phyloP scores from a whole-genome alignment of 2,113 vertebrate species.

The Hyperopisus bebe region DNA sequence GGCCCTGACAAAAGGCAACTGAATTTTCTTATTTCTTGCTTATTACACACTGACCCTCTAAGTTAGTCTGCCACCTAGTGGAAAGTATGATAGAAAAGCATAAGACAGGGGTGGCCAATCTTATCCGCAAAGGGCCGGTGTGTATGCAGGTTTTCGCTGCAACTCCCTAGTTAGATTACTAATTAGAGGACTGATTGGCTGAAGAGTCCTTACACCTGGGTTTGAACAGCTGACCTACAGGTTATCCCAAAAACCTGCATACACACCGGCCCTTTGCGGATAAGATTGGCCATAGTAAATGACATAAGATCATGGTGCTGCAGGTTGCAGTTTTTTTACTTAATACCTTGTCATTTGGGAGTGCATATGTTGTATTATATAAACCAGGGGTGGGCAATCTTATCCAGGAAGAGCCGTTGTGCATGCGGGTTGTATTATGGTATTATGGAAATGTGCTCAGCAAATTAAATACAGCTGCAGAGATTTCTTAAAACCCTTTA shows the following conservation, averaged over 20 bases:
- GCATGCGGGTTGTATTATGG: not conserved
- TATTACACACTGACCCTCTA: not conserved
- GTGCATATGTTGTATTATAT: not conserved
- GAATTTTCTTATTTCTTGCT: not conserved
- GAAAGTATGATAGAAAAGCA: not conserved
- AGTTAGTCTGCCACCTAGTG: not conserved
- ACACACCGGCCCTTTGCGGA: no score
- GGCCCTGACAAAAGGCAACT: not conserved
- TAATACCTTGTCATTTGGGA: not conserved
- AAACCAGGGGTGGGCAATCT: no score
- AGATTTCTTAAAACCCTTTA: constrained; percentile 9
- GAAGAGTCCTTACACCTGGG: no score
- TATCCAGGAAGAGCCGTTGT: no score
- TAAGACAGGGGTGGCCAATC: no score
- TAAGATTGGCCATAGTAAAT: no score
- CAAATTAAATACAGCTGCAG: not conserved
- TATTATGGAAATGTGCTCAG: not conserved
- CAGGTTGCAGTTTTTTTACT: not conserved
- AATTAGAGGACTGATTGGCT: no score
- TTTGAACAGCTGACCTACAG: no score
- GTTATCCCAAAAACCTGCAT: no score
- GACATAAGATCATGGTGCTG: not conserved
- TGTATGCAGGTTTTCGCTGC: no score
- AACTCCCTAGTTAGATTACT: no score
- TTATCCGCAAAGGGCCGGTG: no score